Evolutionary conservation across 2,797 vertebrate genomes (phyloP), one percentile per base, ranked within the genome.

Genomic region (Thaleichthys pacificus): DNA sequence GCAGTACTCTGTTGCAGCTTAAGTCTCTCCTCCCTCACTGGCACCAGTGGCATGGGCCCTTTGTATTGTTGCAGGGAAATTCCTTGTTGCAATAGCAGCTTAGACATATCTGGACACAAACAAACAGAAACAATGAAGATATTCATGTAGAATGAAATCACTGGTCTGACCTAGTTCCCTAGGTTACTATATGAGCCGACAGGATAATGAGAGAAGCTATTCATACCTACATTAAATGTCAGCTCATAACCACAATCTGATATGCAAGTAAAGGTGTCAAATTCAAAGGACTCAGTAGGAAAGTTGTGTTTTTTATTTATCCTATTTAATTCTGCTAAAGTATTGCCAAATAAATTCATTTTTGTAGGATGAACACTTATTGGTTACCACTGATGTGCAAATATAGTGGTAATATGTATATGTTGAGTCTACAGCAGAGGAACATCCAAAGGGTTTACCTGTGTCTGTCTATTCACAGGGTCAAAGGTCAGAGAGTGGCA

Each of bases 61-160:
- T 47, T 3, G 11, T 47, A 14, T 47, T 47, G 12, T 17, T 17
- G 51, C 6, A n/a, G 17, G 3, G 19, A 17, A 56, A n/a, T 56
- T 56, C 17, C 19, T n/a, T n/a, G 19, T n/a, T 4, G 9, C 51
- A 19, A 56, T 56, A 56, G 15, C 15, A 56, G 51, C 19, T 56
- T 56, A 56, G 51, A 56, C 42, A 56, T n/a, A 56, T 56, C 19
- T 17, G 19, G 19, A 56, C 51, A 56, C 51, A n/a, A 56, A 56
- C 51, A 56, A 56, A n/a, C 42, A 56, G 51, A 56, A 56, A 56
- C 51, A 56, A 56, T 56, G 19, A 56, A 56, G 51, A 56, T 56
- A 56, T 56, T 56, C 51, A 56, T n/a, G 51, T 56, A n/a, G 19
- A 7, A 56, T 56, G 19, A 56, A 56, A n/a, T 56, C 51, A 17